These are phyloP conservation scores for Druon quercuslanigerum DNA, from an alignment of 1,140 invertebrate species.

Conservation along the genomic window DNA sequence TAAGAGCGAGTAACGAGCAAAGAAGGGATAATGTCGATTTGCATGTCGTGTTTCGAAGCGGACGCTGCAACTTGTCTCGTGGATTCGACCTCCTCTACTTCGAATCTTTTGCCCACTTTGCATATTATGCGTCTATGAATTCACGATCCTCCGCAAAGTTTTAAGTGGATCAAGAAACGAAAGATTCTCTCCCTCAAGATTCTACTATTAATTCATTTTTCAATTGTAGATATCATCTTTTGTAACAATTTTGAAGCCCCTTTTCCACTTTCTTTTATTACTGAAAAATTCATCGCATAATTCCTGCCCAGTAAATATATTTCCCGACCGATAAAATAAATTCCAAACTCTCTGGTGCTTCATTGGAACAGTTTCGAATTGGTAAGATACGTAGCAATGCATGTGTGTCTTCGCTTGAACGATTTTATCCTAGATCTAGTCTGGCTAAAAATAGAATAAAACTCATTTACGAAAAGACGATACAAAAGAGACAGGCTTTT, in stretches of 20 bases:
- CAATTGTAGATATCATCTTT: too few species aligned
- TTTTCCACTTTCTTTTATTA: too few species aligned
- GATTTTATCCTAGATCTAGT: conserved; percentile 14
- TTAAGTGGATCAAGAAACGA: conserved; percentile 4
- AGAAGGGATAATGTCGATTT: conserved; percentile 22
- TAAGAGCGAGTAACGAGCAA: background rate
- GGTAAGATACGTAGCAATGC: conserved; percentile 18
- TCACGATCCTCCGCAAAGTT: background rate
- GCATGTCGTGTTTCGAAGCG: conserved; percentile 22
- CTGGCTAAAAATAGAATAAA: conserved; percentile 2
- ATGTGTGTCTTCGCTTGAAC: conserved; percentile 6
- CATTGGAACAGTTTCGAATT: conserved; percentile 21
- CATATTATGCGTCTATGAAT: conserved; percentile 29
- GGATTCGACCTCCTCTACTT: conserved; percentile 7
- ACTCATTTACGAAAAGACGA: conserved; percentile 28
- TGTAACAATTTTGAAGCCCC: too few species aligned
- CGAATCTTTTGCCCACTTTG: conserved; percentile 6
- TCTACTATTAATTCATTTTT: background rate
- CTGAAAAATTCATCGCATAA: too few species aligned
- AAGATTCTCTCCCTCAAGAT: background rate
- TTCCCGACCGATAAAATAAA: conserved; percentile 9
- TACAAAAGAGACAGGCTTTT: conserved; percentile 5
- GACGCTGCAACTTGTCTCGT: background rate
- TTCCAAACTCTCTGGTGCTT: background rate
- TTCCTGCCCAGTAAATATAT: background rate